Conservation (phyloP, 2,113 vertebrate genomes). For the Callorhinus ursinus region DNA sequence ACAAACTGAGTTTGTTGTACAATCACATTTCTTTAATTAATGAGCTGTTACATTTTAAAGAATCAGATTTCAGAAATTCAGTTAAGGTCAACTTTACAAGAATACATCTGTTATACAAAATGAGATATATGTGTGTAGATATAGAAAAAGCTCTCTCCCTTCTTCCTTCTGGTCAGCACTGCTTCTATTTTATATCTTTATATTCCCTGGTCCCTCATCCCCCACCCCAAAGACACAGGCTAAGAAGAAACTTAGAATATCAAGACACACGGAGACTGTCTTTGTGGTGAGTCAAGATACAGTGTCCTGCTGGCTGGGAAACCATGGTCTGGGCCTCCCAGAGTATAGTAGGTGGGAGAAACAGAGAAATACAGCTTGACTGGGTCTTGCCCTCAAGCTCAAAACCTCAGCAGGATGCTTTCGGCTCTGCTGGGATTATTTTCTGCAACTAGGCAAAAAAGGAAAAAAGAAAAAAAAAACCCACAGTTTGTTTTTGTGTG, state of each 20-base stretch:
- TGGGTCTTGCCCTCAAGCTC: background rate
- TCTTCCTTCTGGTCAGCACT: background rate
- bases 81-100: background rate
- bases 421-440: constrained; percentile 59
- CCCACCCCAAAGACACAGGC: background rate
- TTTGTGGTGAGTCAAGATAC: background rate
- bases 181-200: background rate
- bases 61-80: constrained; percentile 10
- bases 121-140: background rate
- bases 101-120: background rate
- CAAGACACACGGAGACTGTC: background rate
- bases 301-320: background rate
- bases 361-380: background rate
- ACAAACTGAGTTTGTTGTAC: background rate
- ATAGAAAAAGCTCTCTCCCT: background rate
- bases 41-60: background rate
- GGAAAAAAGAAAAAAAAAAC: background rate
- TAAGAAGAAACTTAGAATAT: background rate
- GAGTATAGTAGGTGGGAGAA: constrained; percentile 14
- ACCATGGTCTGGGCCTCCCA: background rate
- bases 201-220: rapidly evolving
- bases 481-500: background rate
- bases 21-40: constrained; percentile 15
- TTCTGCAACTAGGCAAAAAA: background rate
- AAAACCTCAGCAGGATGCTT: constrained; percentile 51